Percentiles rank a stretch among this genome's conserved stretches.
phyloP scores from a whole-genome alignment of 2,113 vertebrate species.

The Notothenia coriiceps region DNA sequence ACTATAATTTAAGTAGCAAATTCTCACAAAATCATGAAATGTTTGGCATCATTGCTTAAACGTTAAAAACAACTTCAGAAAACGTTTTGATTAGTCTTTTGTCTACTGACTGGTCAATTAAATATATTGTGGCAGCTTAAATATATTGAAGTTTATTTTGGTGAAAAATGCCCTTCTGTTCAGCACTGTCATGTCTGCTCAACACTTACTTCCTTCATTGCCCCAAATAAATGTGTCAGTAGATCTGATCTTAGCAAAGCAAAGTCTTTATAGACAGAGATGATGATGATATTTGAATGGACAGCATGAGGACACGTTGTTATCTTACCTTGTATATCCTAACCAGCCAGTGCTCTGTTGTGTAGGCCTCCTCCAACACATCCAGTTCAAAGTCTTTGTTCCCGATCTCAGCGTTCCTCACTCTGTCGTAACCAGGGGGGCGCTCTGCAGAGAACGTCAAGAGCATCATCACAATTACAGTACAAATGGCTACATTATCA shows the following conservation, averaged over 20 bases:
- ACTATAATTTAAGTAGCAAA: not conserved
- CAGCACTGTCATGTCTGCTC: not conserved
- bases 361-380: constrained; percentile 97
- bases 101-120: not conserved
- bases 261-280: not conserved
- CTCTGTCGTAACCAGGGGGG: constrained; percentile 97
- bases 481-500: not conserved
- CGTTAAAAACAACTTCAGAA: no score
- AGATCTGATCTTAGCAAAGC: not conserved
- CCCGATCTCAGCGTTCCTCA: constrained; percentile 97
- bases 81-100: not conserved
- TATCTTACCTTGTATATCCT: constrained; percentile 97
- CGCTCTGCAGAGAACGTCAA: constrained; percentile 85
- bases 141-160: not conserved
- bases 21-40: not conserved
- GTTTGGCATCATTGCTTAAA: not conserved
- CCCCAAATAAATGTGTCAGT: not conserved
- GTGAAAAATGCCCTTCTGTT: not conserved
- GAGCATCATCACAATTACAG: not conserved
- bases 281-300: not conserved
- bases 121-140: not conserved
- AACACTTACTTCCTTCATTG: not conserved
- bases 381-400: constrained; percentile 99
- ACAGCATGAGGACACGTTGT: not conserved
- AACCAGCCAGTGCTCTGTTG: constrained; percentile 98